These are phyloP conservation scores for Drosophila kuntzei DNA, from an alignment of 2,888 invertebrate species.

Conservation along the genomic window DNA sequence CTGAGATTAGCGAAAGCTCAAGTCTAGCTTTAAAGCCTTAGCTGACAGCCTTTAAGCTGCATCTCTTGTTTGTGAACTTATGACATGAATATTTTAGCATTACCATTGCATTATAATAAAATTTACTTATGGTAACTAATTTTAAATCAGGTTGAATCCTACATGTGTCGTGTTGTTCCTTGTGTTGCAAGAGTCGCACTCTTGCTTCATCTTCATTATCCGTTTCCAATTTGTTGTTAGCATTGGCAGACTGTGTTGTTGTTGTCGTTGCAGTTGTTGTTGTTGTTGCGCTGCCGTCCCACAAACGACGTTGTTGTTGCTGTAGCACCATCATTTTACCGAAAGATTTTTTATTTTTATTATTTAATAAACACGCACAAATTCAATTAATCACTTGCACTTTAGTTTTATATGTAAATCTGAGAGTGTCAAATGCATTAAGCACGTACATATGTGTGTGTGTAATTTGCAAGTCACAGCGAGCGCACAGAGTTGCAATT, in stretches of 20 bases:
- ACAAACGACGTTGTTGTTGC: slow-evolving; percentile 79
- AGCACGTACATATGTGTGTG: slow-evolving; percentile 1
- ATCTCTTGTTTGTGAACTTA: no score
- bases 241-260: slow-evolving; percentile 13
- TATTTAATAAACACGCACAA: slow-evolving; percentile 2
- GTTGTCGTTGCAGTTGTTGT: slow-evolving; percentile 28
- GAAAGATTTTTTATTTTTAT: background rate
- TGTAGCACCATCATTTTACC: slow-evolving; percentile 71
- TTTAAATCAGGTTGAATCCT: slow-evolving; percentile 22
- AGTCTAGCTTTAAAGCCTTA: no score
- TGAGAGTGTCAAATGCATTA: slow-evolving; percentile 18
- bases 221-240: slow-evolving; percentile 42
- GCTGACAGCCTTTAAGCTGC: no score
- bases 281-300: slow-evolving; percentile 49
- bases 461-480: slow-evolving; percentile 40
- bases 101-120: no score
- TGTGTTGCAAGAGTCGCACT: slow-evolving; percentile 26
- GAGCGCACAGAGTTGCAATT: slow-evolving; percentile 23
- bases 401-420: slow-evolving; percentile 34
- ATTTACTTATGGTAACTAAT: slow-evolving; percentile 5
- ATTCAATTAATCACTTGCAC: slow-evolving; percentile 20
- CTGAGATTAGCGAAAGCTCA: no score
- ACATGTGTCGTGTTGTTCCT: slow-evolving; percentile 52
- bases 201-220: slow-evolving; percentile 21
- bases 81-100: no score